Evolutionary conservation across 2,888 invertebrate species (phyloP), one percentile per base, ranked within the genome.

Genomic region (Conistra vaccinii): DNA sequence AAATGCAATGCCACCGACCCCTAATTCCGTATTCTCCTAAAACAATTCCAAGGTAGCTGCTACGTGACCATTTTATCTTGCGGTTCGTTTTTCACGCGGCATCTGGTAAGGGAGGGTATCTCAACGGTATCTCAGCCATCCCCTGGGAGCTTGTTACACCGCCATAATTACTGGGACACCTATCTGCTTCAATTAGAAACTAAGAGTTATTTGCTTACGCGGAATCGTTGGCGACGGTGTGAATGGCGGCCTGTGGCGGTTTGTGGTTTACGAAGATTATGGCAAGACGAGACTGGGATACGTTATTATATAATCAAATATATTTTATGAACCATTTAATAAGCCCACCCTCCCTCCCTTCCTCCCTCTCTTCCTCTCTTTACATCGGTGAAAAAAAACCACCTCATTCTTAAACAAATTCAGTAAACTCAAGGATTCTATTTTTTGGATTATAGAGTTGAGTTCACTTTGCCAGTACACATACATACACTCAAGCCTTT

Each of bases 81-180:
- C 55, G 68, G 78, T 87, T 90, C 91, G 90, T 93, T 92, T 92
- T 90, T 92, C 93, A 93, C 81, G 82, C 85, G 85, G 72, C 92
- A 92, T 93, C 93, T 93, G 92, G 83, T 74, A 72, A 76, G 80
- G 86, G 85, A 75, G 67, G 82, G 81, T 83, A 79, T 83, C 87
- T 80, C 76, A 78, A 48, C 80, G 85, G 85, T 89, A 91, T 89
- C 91, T 87, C 73, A 69, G 26, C 83, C 17, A 85, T 93, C 95
- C 92, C 94, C 3, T 0, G 92, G 94, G 95, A 92, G 87, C 93
- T 95, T 90, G 93, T 95, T 95, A 95, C 92, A 91, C 91, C 91
- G 91, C 89, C 89, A 91, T 95, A 95, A 96, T 95, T 95, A 95
- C 91, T 88, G 89, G 89, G 87, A 91, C 93, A 95, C 95, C 95